phyloP scores from a whole-genome alignment of 2,888 invertebrate genomes.

The Boloria selene region DNA sequence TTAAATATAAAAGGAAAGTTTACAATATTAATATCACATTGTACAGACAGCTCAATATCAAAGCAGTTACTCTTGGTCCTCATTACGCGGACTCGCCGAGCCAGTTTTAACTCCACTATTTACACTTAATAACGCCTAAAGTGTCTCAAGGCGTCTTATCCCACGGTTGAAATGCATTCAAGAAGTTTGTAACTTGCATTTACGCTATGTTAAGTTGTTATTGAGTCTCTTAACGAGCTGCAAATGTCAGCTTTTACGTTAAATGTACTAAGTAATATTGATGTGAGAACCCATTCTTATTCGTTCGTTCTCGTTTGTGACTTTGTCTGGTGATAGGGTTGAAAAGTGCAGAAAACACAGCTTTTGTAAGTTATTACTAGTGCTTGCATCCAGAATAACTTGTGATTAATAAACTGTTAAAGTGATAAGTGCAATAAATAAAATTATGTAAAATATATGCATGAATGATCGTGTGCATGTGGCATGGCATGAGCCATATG shows the following conservation, averaged over 20 bases:
- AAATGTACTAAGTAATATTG: constrained; percentile 34
- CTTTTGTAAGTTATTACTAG: no score
- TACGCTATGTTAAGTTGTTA: constrained; percentile 38
- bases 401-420: no score
- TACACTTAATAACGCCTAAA: constrained; percentile 42
- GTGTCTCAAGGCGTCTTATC: constrained; percentile 32
- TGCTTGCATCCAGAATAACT: no score
- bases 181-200: constrained; percentile 37
- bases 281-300: constrained; percentile 34
- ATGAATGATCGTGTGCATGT: no score
- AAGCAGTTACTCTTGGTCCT: constrained; percentile 35
- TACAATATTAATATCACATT: constrained; percentile 17
- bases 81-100: constrained; percentile 38
- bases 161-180: constrained; percentile 37
- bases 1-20: constrained; percentile 7
- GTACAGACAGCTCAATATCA: constrained; percentile 35
- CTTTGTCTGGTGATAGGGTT: constrained; percentile 24
- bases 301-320: constrained; percentile 30
- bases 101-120: constrained; percentile 41
- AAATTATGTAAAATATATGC: no score
- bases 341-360: background rate
- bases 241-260: constrained; percentile 35
- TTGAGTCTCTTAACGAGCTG: constrained; percentile 39
- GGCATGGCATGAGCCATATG: no score
- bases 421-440: no score